Base-by-base conservation (phyloP, 2,888 invertebrate species). In the Mellilla xanthometata region DNA sequence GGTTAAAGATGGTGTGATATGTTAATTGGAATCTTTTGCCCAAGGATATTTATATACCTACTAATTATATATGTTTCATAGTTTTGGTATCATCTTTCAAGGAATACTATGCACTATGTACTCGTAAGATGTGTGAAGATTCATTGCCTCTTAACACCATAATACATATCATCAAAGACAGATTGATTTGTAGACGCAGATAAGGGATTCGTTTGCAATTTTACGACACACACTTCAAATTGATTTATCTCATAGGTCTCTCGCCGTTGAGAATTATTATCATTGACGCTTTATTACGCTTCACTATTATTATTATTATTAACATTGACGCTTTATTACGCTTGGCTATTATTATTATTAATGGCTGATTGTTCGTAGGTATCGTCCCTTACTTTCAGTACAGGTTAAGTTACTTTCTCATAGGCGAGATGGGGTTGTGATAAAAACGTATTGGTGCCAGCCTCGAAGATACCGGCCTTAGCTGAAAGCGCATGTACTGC, bases 401-500 rank as follows among this genome's bases (percentile, higher is more conserved):
- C 70, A 54, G 65, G 69, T 69, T 71, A 67, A 65, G 73, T 77
- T 78, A 80, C 87, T 88, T 87, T 88, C 88, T 76, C 86, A 81
- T 76, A 78, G 72, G 77, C 72, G 61, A 85, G 87, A 87, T 87
- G 76, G 72, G 55, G 76, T 63, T 65, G 75, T 78, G 88, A 87
- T 87, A 88, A 87, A 86, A 86, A 83, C 74, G 72, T 85, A 85
- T 88, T 86, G 87, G 87, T 88, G 87, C 80, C 87, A 83, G 82
- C 76, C 72, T 72, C 72, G 68, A 67, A 80, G 83, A 84, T 79
- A 66, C 72, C 65, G 69, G 78, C 68, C 67, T 78, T 74, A 81
- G 76, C 84, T 87, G 84, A 86, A 86, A 83, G 87, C 81, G 85
- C 83, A 81, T 87, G 87, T 87, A 84, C 79, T 76, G 79, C 76